Evolutionary conservation across 1,140 invertebrate species (phyloP).

Genomic region (Xylocopa sonorina): DNA sequence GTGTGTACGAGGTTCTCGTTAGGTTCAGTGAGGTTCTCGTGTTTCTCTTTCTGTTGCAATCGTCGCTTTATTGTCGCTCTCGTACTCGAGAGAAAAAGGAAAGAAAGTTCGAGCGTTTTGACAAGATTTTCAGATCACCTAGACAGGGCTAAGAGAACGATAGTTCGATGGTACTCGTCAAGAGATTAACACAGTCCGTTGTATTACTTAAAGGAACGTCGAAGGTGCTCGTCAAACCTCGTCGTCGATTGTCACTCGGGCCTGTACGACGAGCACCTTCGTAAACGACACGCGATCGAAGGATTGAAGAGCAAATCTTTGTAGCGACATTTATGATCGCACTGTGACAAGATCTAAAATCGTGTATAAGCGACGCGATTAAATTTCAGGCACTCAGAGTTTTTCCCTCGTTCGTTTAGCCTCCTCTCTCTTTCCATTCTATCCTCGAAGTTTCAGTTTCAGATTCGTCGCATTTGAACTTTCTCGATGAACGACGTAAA

Average conservation of each 20-base stretch:
- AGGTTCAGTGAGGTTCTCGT: constrained; percentile 56
- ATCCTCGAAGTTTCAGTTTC: not conserved
- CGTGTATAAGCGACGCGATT: constrained; percentile 56
- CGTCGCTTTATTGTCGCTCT: constrained; percentile 69
- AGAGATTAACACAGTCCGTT: not conserved
- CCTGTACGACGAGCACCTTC: constrained; percentile 26
- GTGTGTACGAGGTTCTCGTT: constrained; percentile 45
- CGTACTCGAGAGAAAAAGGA: constrained; percentile 12
- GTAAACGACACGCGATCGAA: not conserved
- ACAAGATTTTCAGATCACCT: constrained; percentile 51
- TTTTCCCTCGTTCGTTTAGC: constrained; percentile 2
- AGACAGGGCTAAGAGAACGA: constrained; percentile 46
- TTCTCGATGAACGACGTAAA: not conserved
- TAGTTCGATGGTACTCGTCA: constrained; percentile 17
- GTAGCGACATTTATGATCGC: constrained; percentile 48
- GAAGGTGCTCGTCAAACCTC: constrained; percentile 7
- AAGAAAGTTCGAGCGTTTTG: constrained; percentile 23
- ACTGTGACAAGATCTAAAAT: constrained; percentile 55
- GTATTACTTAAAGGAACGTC: not conserved
- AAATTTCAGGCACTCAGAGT: constrained; percentile 60
- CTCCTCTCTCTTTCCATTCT: no score
- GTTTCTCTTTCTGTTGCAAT: constrained; percentile 51
- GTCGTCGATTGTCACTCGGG: not conserved
- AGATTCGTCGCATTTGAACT: not conserved
- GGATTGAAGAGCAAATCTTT: constrained; percentile 30